Evolutionary conservation across 1,140 invertebrate genomes (phyloP), one percentile per base, ranked within the genome.

Genomic region (Zaprionus africanus): DNA sequence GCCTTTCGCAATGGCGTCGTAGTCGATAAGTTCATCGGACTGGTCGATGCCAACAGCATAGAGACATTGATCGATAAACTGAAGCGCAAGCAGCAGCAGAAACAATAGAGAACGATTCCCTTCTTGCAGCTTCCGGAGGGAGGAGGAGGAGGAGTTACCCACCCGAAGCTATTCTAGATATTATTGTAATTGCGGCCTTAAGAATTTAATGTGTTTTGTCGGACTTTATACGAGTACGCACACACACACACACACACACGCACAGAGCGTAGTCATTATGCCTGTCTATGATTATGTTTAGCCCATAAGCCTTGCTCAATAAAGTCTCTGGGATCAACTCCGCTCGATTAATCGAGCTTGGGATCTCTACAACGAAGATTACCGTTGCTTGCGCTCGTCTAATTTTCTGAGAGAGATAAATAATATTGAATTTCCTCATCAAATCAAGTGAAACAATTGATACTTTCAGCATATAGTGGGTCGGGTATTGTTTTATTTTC

Each of bases 21-120:
- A 54, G 95, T 98, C 5, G 97, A 98, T 84, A 98, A 98, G 93
- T 99, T 99, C 93, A 97, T 98, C 83, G 98, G 98, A 0, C 92
- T 98, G 26, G 96, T 97, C 15, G 97, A 98, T 82, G 95, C 96
- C 15, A 96, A 96, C 76, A 96, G 96, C 94, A 96, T 98, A 77
- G 95, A 97, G 69, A 95, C 95, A 78, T 95, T 98, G 86, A 96
- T 98, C 79, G 94, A 96, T 53, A 96, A 96, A 91, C 94, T 98
- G 82, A 82, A 80, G 64, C 72, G 76, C 56, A 90, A 88, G 49
- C 84, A 90, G 19, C 85, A 90, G 34, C 85, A 90, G 54, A 79
- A 90, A 26, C 85, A 84, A 51, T 87, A 78, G 41, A 43, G 34
- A 43, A 5, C n/a, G 19, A 24, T 12, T 5, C 19, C 11, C 5